Evolutionary conservation across 2,888 invertebrate species (phyloP).

Genomic region (Troides aeacus): DNA sequence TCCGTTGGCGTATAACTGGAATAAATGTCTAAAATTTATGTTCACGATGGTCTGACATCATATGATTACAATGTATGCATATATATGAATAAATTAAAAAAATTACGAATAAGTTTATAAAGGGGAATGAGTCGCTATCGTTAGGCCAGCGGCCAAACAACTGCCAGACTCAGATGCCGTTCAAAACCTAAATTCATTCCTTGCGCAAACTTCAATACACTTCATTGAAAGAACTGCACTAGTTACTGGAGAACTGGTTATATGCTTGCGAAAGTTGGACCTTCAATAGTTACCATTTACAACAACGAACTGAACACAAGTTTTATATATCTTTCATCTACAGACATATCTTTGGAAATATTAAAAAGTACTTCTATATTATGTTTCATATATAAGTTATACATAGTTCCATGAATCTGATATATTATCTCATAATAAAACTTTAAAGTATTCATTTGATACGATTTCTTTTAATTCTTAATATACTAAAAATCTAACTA

Average conservation of each 20-base stretch:
- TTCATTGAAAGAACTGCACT: conserved; percentile 1
- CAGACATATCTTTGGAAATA: neutral
- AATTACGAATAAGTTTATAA: neutral
- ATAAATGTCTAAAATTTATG: too few relatives aligned
- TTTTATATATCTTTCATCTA: neutral
- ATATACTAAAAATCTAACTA: too few relatives aligned
- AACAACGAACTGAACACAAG: neutral
- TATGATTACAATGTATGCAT: neutral
- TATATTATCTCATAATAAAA: too few relatives aligned
- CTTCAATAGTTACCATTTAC: neutral
- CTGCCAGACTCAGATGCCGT: conserved; percentile 16
- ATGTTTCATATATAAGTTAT: too few relatives aligned
- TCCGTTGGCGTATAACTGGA: too few relatives aligned
- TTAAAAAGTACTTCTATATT: too few relatives aligned
- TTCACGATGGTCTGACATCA: neutral
- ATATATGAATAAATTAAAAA: neutral
- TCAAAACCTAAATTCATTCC: conserved; percentile 14
- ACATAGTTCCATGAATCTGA: too few relatives aligned
- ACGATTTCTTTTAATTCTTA: too few relatives aligned
- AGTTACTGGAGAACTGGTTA: conserved; percentile 1
- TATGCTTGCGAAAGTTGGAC: neutral
- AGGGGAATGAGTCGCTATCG: conserved; percentile 32
- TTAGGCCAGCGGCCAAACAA: conserved; percentile 37
- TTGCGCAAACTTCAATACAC: conserved; percentile 5
- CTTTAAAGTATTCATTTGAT: too few relatives aligned